phyloP scores from a whole-genome alignment of 2,797 vertebrate genomes.

The Eptatretus atami region DNA sequence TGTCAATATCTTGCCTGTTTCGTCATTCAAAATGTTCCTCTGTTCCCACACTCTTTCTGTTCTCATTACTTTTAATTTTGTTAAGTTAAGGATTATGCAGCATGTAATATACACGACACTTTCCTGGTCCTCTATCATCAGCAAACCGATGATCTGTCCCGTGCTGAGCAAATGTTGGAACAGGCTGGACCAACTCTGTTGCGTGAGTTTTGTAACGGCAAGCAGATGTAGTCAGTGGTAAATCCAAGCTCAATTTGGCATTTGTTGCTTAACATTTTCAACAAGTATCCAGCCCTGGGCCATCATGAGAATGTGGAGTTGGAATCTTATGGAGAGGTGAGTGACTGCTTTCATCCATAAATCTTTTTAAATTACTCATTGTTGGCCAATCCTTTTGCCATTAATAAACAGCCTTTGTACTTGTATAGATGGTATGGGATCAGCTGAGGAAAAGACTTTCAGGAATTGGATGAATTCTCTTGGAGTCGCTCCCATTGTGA shows the following conservation, averaged over 20 bases:
- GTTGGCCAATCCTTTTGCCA: no score
- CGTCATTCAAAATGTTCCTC: no score
- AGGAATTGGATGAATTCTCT: conserved; percentile 96
- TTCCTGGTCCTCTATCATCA: conserved; percentile 14
- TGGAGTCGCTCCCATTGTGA: conserved; percentile 55
- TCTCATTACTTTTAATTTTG: no score
- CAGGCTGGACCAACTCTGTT: conserved; percentile 58
- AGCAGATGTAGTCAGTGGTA: conserved; percentile 45
- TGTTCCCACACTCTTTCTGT: no score
- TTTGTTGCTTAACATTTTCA: conserved; percentile 73
- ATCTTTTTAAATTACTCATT: no score
- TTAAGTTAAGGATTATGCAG: no score
- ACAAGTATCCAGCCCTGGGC: conserved; percentile 70
- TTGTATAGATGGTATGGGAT: no score
- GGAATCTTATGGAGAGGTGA: conserved; percentile 65
- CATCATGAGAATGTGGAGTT: conserved; percentile 92
- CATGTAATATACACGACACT: not conserved
- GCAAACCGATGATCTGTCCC: conserved; percentile 53
- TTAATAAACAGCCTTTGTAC: no score
- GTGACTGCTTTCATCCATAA: no score
- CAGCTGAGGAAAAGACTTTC: conserved; percentile 4
- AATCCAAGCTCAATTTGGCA: conserved; percentile 73
- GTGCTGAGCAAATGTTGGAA: conserved; percentile 57
- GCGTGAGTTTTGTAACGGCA: conserved; percentile 72
- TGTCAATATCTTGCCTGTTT: no score